A percentile compares a stretch with the other conserved stretches of the same genome.
phyloP scores from a whole-genome alignment of 2,113 vertebrate species.

The Rhinogobius similis region DNA sequence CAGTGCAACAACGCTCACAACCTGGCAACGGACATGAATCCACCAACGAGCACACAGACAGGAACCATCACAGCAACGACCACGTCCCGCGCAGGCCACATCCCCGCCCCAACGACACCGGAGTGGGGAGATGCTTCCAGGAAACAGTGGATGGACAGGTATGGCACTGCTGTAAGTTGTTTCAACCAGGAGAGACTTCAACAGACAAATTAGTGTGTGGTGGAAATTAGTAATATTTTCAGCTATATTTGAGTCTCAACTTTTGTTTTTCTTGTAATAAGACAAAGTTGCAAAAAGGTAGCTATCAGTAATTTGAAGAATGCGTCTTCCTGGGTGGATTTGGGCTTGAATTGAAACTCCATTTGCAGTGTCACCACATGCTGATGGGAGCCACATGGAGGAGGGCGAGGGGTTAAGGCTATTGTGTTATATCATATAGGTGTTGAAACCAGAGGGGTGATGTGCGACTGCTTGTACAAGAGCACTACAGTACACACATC shows the following conservation, averaged over 20 bases:
- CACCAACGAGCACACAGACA: constrained; percentile 37
- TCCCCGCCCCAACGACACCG: constrained; percentile 56
- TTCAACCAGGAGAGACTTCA: too few species aligned
- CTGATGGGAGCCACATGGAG: constrained; percentile 15
- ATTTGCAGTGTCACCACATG: constrained; percentile 19
- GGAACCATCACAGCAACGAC: constrained; percentile 57
- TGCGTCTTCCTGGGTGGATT: neutral
- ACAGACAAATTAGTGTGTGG: too few species aligned
- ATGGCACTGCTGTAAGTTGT: constrained; percentile 27
- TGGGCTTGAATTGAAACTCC: constrained; percentile 8
- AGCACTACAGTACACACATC: constrained; percentile 20
- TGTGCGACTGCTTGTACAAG: constrained; percentile 8
- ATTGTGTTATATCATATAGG: neutral
- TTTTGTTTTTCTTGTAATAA: too few species aligned
- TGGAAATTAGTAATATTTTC: neutral
- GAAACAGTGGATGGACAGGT: constrained; percentile 89
- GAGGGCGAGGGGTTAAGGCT: neutral
- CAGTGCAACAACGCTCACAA: constrained; percentile 79
- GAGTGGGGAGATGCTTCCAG: constrained; percentile 88
- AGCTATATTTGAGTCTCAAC: too few species aligned
- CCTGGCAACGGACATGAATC: constrained; percentile 57
- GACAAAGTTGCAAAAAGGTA: too few species aligned
- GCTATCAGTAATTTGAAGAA: neutral
- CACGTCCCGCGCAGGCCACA: constrained; percentile 40
- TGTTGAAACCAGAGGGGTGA: constrained; percentile 20